Percentiles rank a stretch among this genome's conserved stretches.
These are phyloP conservation scores for Griposia aprilina DNA, from an alignment of 2,888 invertebrate species.

Conservation along the genomic window DNA sequence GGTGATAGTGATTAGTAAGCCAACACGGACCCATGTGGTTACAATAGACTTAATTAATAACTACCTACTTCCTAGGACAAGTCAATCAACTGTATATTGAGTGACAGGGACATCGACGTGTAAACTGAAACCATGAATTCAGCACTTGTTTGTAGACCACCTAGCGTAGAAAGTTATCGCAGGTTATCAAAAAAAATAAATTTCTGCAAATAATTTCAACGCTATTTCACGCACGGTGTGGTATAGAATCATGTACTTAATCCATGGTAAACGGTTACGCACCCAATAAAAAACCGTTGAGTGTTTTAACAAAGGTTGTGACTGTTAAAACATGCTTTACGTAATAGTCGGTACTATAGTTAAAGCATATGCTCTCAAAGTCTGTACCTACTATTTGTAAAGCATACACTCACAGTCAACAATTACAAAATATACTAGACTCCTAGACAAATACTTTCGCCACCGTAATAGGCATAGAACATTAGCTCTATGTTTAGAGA, in stretches of 20 bases:
- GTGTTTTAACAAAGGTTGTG: background rate
- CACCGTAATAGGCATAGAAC: background rate
- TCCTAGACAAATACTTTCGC: slow-evolving; percentile 1
- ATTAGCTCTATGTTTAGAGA: background rate
- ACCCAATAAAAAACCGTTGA: background rate
- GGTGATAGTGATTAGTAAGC: background rate
- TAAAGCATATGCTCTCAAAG: too few species aligned
- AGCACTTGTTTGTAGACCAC: too few species aligned
- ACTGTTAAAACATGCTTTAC: background rate
- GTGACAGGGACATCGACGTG: too few species aligned
- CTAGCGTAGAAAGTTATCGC: too few species aligned
- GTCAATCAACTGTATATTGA: slow-evolving; percentile 14
- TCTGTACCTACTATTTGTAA: background rate
- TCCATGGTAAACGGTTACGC: too few species aligned
- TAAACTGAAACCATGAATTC: too few species aligned
- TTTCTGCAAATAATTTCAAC: too few species aligned
- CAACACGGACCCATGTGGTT: background rate
- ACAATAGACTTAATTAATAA: background rate
- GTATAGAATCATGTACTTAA: too few species aligned
- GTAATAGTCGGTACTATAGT: background rate
- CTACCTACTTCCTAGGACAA: background rate
- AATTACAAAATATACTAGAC: background rate
- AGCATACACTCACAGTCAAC: background rate
- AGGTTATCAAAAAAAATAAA: too few species aligned
- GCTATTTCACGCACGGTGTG: too few species aligned